Percentiles rank a stretch among this genome's conserved stretches.
These are phyloP conservation scores for Ateles fusciceps DNA, from an alignment of 2,797 vertebrate species.

Conservation along the genomic window DNA sequence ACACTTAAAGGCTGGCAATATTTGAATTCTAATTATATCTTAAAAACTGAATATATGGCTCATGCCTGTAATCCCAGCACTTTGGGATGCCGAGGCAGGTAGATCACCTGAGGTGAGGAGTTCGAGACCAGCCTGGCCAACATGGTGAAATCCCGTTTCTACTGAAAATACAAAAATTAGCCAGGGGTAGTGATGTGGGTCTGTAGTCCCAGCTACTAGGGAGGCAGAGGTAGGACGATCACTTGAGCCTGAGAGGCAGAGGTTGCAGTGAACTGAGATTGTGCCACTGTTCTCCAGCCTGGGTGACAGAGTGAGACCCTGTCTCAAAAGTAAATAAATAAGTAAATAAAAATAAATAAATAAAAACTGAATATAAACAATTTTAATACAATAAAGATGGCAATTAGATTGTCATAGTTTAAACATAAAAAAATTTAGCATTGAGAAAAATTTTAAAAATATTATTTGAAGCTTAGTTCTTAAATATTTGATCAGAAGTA, in stretches of 20 bases:
- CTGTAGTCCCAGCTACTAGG: neutral
- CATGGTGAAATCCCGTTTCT: neutral
- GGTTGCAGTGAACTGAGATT: neutral
- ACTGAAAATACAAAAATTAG: neutral
- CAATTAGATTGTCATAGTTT: neutral
- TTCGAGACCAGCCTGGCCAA: neutral
- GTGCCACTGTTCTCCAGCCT: neutral
- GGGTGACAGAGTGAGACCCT: neutral
- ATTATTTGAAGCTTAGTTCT: neutral
- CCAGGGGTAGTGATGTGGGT: neutral
- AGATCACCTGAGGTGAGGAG: neutral
- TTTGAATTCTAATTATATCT: neutral
- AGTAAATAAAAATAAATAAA: too few species aligned
- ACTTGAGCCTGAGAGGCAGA: neutral
- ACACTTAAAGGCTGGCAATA: neutral
- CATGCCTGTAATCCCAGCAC: neutral
- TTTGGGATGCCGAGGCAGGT: neutral
- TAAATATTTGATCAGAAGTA: neutral
- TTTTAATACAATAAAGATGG: neutral
- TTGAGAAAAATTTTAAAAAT: neutral
- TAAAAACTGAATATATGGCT: neutral
- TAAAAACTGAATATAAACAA: neutral
- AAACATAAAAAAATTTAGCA: neutral
- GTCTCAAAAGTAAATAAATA: neutral
- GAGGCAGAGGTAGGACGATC: neutral